Evolutionary conservation across 2,797 vertebrate species (phyloP).

Genomic region (Ispidina lecontei): DNA sequence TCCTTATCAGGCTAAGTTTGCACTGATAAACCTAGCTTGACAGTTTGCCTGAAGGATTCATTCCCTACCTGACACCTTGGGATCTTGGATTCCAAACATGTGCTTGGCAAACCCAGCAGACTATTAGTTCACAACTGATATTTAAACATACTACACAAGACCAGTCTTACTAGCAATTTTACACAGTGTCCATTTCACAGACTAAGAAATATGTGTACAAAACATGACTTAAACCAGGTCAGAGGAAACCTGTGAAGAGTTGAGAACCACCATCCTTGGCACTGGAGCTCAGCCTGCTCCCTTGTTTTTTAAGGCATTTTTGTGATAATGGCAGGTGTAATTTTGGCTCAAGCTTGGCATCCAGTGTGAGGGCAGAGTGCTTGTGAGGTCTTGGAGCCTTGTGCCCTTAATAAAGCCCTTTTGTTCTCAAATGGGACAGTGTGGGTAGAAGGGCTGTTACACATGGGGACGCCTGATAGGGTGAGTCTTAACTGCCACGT

Average conservation of each 20-base stretch:
- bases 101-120: not conserved
- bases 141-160: not conserved
- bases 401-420: not conserved
- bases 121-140: not conserved
- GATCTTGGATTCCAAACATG: not conserved
- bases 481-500: not conserved
- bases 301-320: not conserved
- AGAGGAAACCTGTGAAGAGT: not conserved
- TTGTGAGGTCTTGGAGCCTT: not conserved
- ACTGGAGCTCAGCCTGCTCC: not conserved
- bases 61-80: not conserved
- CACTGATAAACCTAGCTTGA: not conserved
- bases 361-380: not conserved
- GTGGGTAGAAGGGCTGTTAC: not conserved
- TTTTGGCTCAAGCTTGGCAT: not conserved
- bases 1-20: constrained; percentile 39
- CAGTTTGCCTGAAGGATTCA: not conserved
- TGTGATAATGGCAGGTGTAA: not conserved
- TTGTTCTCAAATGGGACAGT: not conserved
- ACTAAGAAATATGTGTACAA: not conserved
- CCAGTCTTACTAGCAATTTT: not conserved
- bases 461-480: not conserved
- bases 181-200: not conserved
- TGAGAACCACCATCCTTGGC: not conserved
- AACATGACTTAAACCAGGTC: not conserved